Conservation (phyloP, 92 coral and sea anemone species). For the Parazoanthus darwini region DNA sequence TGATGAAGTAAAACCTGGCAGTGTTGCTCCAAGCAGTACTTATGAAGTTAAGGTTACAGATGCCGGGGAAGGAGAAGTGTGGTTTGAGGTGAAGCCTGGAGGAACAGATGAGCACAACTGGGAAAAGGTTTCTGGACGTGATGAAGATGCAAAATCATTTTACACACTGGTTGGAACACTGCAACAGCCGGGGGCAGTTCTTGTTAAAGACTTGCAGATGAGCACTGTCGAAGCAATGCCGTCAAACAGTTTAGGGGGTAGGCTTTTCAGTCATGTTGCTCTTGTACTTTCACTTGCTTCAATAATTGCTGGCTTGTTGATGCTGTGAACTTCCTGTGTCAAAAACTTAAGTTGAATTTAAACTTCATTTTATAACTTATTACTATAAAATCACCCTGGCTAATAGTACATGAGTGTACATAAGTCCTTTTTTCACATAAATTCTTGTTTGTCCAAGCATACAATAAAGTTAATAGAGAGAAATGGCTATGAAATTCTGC, state of each 20-base stretch:
- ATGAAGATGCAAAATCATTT: neutral
- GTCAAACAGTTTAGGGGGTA: neutral
- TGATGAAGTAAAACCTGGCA: neutral
- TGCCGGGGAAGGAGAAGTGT: slow-evolving; percentile 12
- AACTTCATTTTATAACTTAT: neutral
- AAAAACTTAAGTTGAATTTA: neutral
- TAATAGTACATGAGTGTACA: too few species aligned
- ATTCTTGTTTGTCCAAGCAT: too few species aligned
- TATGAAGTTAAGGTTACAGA: slow-evolving; percentile 19
- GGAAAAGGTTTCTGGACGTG: neutral
- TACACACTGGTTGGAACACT: slow-evolving; percentile 20
- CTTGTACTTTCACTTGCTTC: neutral
- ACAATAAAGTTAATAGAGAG: too few species aligned
- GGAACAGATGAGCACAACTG: neutral
- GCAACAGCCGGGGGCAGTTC: slow-evolving; percentile 29
- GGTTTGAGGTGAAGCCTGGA: slow-evolving; percentile 7
- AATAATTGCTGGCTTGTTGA: neutral
- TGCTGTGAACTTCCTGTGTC: neutral
- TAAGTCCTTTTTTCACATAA: too few species aligned
- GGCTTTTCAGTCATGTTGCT: neutral
- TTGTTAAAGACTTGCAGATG: slow-evolving; percentile 28
- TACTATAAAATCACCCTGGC: too few species aligned
- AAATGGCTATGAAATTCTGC: too few species aligned
- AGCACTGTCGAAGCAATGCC: slow-evolving; percentile 13
- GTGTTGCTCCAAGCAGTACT: neutral